Percentiles rank a stretch among this genome's conserved stretches.
phyloP scores from a whole-genome alignment of 2,113 vertebrate species.

The Propithecus coquereli region DNA sequence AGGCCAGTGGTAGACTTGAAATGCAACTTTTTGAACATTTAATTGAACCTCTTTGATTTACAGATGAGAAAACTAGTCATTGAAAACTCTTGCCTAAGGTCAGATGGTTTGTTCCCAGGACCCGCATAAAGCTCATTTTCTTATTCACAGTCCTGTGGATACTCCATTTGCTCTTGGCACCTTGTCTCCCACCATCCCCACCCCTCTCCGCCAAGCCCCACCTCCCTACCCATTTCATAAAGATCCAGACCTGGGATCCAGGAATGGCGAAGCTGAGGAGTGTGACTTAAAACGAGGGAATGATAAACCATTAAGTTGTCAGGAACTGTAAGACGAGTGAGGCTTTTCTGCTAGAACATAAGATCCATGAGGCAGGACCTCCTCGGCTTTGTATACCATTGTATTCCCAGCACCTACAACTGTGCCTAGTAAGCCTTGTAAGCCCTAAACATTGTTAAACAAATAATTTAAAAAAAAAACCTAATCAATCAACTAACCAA shows the following conservation, averaged over 20 bases:
- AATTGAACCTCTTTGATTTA: constrained; percentile 45
- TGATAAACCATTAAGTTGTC: background rate
- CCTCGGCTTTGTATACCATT: background rate
- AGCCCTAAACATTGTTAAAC: background rate
- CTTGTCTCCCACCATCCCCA: too few species aligned
- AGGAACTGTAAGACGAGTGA: background rate
- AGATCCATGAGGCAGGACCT: background rate
- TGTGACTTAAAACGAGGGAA: background rate
- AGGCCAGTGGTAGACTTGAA: background rate
- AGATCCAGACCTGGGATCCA: background rate
- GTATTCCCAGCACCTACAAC: background rate
- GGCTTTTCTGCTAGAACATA: background rate
- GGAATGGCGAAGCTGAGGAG: background rate
- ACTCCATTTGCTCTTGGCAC: background rate
- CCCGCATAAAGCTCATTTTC: background rate
- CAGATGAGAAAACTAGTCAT: constrained; percentile 53
- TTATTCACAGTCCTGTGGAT: background rate
- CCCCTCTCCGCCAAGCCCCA: too few species aligned
- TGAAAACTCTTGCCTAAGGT: constrained; percentile 54
- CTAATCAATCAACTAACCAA: background rate
- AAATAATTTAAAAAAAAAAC: background rate
- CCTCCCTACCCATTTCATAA: background rate
- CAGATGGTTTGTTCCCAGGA: constrained; percentile 11
- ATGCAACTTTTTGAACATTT: constrained; percentile 50
- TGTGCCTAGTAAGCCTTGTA: background rate